Percentiles rank a stretch among this genome's conserved stretches.
Conservation (phyloP, 2,888 invertebrate species). For the Epicampocera succincta region DNA sequence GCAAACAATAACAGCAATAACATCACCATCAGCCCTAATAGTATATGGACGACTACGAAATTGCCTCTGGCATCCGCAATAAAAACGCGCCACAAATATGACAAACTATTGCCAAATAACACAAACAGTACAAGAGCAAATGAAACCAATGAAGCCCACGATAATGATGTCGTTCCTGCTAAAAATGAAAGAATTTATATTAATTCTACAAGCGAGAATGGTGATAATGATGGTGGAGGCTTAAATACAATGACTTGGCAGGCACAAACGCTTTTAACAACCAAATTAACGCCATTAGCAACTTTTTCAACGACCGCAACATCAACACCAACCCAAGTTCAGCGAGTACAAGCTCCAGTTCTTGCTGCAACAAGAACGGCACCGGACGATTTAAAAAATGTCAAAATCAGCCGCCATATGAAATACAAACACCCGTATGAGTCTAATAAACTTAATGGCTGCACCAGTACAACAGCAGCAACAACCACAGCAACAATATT, state of each 20-base stretch:
- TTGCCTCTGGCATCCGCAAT: constrained; percentile 34
- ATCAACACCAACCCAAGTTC: constrained; percentile 23
- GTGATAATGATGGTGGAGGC: not conserved
- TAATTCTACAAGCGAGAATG: constrained; percentile 16
- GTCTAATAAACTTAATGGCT: constrained; percentile 49
- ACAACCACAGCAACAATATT: constrained; percentile 12
- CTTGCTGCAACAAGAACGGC: constrained; percentile 13
- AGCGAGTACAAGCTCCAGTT: not conserved
- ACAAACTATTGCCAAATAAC: constrained; percentile 64
- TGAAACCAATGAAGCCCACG: constrained; percentile 41
- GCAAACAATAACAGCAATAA: constrained; percentile 1
- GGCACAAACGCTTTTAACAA: constrained; percentile 41
- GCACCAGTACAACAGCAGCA: not conserved
- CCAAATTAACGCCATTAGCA: constrained; percentile 60
- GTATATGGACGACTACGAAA: constrained; percentile 43
- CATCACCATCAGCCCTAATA: not conserved
- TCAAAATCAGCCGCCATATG: constrained; percentile 46
- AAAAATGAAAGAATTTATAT: constrained; percentile 26
- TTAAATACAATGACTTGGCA: constrained; percentile 30
- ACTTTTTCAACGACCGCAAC: constrained; percentile 59
- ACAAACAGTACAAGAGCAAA: constrained; percentile 59
- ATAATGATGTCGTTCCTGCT: constrained; percentile 41
- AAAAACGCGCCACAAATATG: constrained; percentile 61
- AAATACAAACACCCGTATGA: constrained; percentile 61
- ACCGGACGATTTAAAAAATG: constrained; percentile 42